Percentiles rank a stretch among this genome's conserved stretches.
These are phyloP conservation scores for Nudaria mundana DNA, from an alignment of 2,888 invertebrate genomes.

Conservation along the genomic window DNA sequence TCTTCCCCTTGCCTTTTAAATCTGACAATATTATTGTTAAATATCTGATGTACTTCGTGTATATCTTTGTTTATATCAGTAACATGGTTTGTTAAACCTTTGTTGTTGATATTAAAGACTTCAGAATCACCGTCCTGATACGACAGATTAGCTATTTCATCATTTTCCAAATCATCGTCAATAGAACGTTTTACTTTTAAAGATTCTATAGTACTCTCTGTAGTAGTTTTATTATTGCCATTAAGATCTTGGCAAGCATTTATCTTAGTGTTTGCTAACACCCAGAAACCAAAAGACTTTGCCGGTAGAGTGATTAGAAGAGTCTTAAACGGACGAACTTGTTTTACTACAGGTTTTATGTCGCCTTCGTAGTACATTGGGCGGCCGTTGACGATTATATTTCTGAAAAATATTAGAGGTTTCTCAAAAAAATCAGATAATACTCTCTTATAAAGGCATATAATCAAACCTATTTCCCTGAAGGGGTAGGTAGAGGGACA, in stretches of 20 bases:
- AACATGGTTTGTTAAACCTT: slow-evolving; percentile 39
- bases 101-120: slow-evolving; percentile 22
- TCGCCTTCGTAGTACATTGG: slow-evolving; percentile 81
- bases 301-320: slow-evolving; percentile 83
- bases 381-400: slow-evolving; percentile 83
- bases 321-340: slow-evolving; percentile 74
- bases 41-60: slow-evolving; percentile 34
- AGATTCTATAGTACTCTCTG: slow-evolving; percentile 30
- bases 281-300: slow-evolving; percentile 88
- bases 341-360: slow-evolving; percentile 76
- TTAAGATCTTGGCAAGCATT: slow-evolving; percentile 72
- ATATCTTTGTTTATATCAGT: slow-evolving; percentile 48
- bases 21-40: slow-evolving; percentile 34
- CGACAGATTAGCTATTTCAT: slow-evolving; percentile 26
- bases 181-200: slow-evolving; percentile 45
- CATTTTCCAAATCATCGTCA: slow-evolving; percentile 30
- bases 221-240: slow-evolving; percentile 24
- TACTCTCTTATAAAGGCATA: too few species aligned
- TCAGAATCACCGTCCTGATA: slow-evolving; percentile 32
- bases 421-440: too few species aligned
- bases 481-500: too few species aligned
- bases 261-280: slow-evolving; percentile 84
- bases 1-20: slow-evolving; percentile 40
- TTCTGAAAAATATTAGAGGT: slow-evolving; percentile 68
- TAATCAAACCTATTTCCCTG: too few species aligned